Evolutionary conservation across 2,113 vertebrate species (phyloP).

Genomic region (Phyllopteryx taeniolatus): DNA sequence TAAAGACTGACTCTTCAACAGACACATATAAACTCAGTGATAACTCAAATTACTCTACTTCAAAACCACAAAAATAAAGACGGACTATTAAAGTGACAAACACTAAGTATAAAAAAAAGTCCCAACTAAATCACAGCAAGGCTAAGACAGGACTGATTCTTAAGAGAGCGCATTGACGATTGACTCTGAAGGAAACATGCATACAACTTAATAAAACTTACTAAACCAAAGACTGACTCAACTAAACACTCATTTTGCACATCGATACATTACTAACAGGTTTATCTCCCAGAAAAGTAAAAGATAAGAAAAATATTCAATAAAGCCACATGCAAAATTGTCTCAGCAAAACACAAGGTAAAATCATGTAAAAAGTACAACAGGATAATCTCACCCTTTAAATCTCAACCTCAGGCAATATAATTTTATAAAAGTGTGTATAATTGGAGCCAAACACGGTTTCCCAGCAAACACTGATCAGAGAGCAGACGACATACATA

Average conservation of each 20-base stretch:
- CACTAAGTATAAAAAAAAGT: not conserved
- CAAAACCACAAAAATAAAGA: not conserved
- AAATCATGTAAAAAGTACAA: slow-evolving; percentile 8
- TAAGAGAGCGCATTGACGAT: not conserved
- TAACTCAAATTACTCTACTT: not conserved
- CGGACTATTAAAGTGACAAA: not conserved
- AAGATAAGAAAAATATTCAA: not conserved
- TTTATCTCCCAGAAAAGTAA: not conserved
- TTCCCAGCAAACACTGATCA: slow-evolving; percentile 4
- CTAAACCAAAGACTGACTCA: not conserved
- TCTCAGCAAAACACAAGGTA: slow-evolving; percentile 8
- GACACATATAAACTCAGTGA: not conserved
- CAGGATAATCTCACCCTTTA: slow-evolving; percentile 8
- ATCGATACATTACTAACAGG: not conserved
- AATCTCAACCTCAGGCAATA: slow-evolving; percentile 15
- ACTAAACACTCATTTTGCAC: not conserved
- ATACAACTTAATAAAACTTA: too few relatives aligned
- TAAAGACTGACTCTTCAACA: slow-evolving; percentile 44
- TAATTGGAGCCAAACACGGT: slow-evolving; percentile 26
- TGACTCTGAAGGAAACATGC: not conserved
- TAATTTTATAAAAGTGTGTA: slow-evolving; percentile 8
- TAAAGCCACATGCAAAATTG: not conserved
- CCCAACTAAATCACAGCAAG: not conserved
- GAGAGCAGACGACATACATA: slow-evolving; percentile 33
- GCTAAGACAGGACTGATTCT: too few relatives aligned